These are phyloP conservation scores for Florisuga fusca DNA, from an alignment of 2,797 vertebrate species.

Conservation along the genomic window DNA sequence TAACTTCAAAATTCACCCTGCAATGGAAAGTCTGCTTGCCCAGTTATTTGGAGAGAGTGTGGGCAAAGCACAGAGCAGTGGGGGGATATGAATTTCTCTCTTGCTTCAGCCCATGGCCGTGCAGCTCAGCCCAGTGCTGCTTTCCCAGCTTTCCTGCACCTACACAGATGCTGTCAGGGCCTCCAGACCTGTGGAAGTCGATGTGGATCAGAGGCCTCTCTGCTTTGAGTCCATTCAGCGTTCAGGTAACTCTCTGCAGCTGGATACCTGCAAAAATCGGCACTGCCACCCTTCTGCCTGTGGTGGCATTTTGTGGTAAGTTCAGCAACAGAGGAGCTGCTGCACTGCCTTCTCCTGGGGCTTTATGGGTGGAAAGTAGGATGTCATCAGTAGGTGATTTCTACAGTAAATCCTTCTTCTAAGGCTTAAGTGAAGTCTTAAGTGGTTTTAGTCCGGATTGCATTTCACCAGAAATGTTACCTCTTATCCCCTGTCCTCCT, in stretches of 20 bases:
- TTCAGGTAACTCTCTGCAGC: not conserved
- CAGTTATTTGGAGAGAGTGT: not conserved
- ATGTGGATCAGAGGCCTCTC: not conserved
- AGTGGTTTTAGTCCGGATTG: not conserved
- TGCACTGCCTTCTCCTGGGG: not conserved
- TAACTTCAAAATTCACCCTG: not conserved
- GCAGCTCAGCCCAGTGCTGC: not conserved
- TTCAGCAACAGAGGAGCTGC: not conserved
- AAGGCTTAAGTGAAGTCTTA: not conserved
- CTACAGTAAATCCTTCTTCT: not conserved
- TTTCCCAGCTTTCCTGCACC: accelerated
- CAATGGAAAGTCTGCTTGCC: not conserved
- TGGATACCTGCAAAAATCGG: not conserved
- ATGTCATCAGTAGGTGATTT: not conserved
- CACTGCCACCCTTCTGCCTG: not conserved
- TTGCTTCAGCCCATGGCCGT: not conserved
- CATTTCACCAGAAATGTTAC: not conserved
- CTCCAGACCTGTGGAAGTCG: not conserved
- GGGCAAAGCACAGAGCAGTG: not conserved
- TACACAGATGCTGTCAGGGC: not conserved
- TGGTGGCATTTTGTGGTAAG: not conserved
- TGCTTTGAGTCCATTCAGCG: not conserved
- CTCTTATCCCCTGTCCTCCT: not conserved
- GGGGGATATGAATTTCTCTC: not conserved
- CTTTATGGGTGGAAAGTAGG: not conserved